Percentiles rank a stretch among this genome's conserved stretches.
Evolutionary conservation across 2,888 invertebrate species (phyloP).

Genomic region (Agapostemon virescens): DNA sequence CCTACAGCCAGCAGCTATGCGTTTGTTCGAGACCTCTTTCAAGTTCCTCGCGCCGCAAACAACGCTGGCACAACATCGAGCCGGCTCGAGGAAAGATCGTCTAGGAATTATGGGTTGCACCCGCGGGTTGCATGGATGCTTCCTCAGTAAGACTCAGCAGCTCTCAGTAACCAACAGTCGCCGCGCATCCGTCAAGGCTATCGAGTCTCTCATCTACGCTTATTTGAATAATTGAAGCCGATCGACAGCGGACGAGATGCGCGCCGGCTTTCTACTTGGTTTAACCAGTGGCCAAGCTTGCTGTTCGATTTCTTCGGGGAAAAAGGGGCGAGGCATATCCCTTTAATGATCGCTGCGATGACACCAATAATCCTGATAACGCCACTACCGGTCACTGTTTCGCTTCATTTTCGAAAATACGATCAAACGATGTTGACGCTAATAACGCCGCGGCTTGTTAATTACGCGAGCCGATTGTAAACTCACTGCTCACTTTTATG

Average conservation of each 20-base stretch:
- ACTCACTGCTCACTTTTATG: neutral
- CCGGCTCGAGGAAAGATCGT: conserved; percentile 30
- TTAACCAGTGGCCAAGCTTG: neutral
- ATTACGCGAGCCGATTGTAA: conserved; percentile 27
- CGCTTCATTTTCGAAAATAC: conserved; percentile 31
- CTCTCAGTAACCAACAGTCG: neutral
- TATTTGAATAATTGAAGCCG: conserved; percentile 70
- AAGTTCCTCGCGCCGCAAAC: neutral
- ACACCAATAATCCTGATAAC: conserved; percentile 48
- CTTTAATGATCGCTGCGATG: conserved; percentile 32
- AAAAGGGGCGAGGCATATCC: conserved; percentile 5
- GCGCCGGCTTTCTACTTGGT: neutral
- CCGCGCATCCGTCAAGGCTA: conserved; percentile 45
- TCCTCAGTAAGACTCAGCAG: conserved; percentile 21
- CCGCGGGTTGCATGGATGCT: conserved; percentile 27
- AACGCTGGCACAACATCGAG: neutral
- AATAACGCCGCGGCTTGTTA: conserved; percentile 42
- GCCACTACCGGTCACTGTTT: conserved; percentile 9
- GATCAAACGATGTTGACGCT: conserved; percentile 32
- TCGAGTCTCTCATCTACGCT: conserved; percentile 56
- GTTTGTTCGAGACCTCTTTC: neutral
- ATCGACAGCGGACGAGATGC: conserved; percentile 20
- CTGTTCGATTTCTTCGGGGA: neutral
- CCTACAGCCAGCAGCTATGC: neutral
- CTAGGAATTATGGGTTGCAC: conserved; percentile 57